Base-by-base conservation (phyloP, 2,888 invertebrate species). In the Oxyteleia sp. region DNA sequence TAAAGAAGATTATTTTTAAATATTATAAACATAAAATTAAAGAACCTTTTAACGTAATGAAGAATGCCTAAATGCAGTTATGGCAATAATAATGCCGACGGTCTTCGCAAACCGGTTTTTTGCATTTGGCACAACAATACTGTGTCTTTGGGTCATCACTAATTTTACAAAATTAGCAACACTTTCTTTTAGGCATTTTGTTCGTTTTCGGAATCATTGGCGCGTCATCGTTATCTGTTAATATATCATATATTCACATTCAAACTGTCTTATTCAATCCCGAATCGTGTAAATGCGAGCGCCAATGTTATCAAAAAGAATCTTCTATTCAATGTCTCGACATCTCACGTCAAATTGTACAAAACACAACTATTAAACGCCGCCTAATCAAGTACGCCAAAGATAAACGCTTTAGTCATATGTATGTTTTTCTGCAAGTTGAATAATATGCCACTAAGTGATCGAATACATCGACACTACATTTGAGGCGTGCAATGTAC, bases 331-430 rank as follows among this genome's bases (percentile, higher is more conserved):
- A 8, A 0, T 35, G 13, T 7, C 16, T 8, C 10, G 26, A 13
- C 13, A 2, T 38, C 38, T 3, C 0, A 3, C 10, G 23, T 0
- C 8, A 68, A 53, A 10, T 68, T 66, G 45, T 16, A 51, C 10
- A 66, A 51, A 51, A 66, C 20, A 13, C 20, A 51, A 11, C 49
- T 32, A 20, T 66, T 51, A 4, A 66, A 38, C 1, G 38, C 23
- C 1, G 66, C 51, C 20, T 66, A 51, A 29, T 66, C 66, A 8
- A 51, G 8, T 4, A 66, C 41, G 4, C 51, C 66, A 2, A 51
- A 23, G 11, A 57, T 35, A 4, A 57, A 8, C 66, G 49, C 49
- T 51, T 32, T 15, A 38, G 38, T 38, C 35, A 57, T 16, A 35
- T 35, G 18, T 32, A 3, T 3, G 32, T 57, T 35, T 4, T 13